Evolutionary conservation across 2,113 vertebrate species (phyloP).

Genomic region (Gnathochromis pfefferi): DNA sequence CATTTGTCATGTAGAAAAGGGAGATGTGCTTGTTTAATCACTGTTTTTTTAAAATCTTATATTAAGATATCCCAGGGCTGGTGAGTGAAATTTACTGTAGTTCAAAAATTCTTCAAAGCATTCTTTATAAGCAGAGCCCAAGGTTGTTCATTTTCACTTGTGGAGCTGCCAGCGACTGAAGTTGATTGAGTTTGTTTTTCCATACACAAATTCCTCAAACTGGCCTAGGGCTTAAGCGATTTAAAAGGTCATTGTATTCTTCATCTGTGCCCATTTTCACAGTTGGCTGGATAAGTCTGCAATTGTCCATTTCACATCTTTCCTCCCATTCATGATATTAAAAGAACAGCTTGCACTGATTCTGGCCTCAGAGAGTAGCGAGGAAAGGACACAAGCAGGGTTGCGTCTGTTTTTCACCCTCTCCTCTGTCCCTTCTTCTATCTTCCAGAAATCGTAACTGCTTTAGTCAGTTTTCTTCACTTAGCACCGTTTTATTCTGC

Average conservation of each 20-base stretch:
- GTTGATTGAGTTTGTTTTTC: background rate
- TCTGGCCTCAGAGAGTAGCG: background rate
- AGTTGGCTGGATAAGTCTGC: background rate
- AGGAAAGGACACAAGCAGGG: background rate
- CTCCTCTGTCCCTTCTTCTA: background rate
- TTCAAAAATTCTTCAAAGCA: background rate
- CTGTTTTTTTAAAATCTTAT: no score
- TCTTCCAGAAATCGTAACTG: background rate
- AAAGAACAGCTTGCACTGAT: slow-evolving; percentile 9
- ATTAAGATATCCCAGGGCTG: no score
- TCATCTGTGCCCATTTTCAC: slow-evolving; percentile 18
- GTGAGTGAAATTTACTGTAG: background rate
- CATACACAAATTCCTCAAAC: background rate
- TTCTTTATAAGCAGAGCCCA: background rate
- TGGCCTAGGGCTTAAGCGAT: background rate
- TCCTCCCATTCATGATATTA: background rate
- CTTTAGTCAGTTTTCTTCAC: background rate
- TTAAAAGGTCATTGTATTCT: slow-evolving; percentile 12
- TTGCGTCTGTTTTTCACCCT: background rate
- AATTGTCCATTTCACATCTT: slow-evolving; percentile 3
- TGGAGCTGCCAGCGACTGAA: background rate
- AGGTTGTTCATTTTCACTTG: background rate
- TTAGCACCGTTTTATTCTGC: slow-evolving; percentile 1
- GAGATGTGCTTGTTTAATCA: no score
- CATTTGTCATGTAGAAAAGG: no score